Evolutionary conservation across 2,113 vertebrate species (phyloP), one percentile per base, ranked within the genome.

Genomic region (Anguilla rostrata): DNA sequence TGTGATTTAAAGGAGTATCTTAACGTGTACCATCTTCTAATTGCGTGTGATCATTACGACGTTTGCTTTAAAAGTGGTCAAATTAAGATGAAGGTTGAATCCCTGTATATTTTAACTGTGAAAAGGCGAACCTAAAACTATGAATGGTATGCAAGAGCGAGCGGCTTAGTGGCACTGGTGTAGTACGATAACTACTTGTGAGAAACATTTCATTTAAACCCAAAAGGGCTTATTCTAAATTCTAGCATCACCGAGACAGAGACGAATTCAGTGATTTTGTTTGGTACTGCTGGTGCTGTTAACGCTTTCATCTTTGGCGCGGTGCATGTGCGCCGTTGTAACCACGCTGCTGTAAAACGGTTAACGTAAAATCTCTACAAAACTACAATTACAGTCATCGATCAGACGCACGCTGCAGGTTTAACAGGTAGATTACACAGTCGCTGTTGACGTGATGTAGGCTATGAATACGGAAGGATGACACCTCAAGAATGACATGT

Each of bases 181-280:
- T 66, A 66, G 22, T 66, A 22, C 0, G 22, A 8, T 66, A 66
- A 66, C 22, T 66, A 26, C 60, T 26, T 22, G 60, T 22, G 3
- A 34, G 56, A 56, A 39, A 39, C 8, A 39, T 40, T 39, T 12
- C 29, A 18, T 83, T 14, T n/a, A 86, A 86, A 39, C 39, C 39
- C 81, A 78, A 41, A 86, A 86, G 85, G 85, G 85, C 56, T 86
- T 56, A 39, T 66, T 86, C n/a, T 86, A 81, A 86, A 66, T 82
- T 82, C 15, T 66, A 43, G 40, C 39, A 66, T 43, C 85, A n/a
- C 53, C 34, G 34, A 14, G 20, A 18, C 3, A 66, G 34, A 46
- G 34, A 81, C 81, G 53, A 20, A 43, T 63, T 53, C 6, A 11
- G 34, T 41, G 81, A 40, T 84, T n/a, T 53, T 53, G 22, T 26